Evolutionary conservation across 2,888 invertebrate species (phyloP), one percentile per base, ranked within the genome.

Genomic region (Lypha dubia): DNA sequence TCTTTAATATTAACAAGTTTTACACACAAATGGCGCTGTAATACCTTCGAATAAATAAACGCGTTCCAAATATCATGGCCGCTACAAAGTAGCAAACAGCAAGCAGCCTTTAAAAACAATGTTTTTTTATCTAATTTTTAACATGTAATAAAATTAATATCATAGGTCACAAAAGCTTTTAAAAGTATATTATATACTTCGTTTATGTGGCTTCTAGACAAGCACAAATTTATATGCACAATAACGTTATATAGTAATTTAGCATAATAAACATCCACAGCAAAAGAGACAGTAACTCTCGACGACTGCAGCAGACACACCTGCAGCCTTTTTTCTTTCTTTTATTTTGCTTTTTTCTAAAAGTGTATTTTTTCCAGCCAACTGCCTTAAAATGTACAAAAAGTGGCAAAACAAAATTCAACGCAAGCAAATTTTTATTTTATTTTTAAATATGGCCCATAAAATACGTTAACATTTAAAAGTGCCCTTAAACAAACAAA

Each of bases 401-500:
- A 20, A 9, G 2, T 11, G n/a, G n/a, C 22, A n/a, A 2, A n/a
- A 15, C 22, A 22, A 24, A 49, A 49, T 35, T 32, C 13, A 17
- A 15, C 32, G 7, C 46, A 6, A n/a, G 44, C n/a, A n/a, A 46
- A 41, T 20, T 53, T 5, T 13, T 5, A 46, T 6, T 28, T 2
- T 5, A 4, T n/a, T 38, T 9, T 9, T 6, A 56, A 28, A 35
- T 15, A 28, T 44, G 56, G 22, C 56, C 49, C 11, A 35, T 15
- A 38, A 24, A 35, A 49, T 11, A 46, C 35, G 11, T 73, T 73
- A 62, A 49, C 51, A 51, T 38, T 24, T 22, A 63, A 74, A 63
- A 62, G 38, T 62, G 62, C 51, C 20, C 51, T 51, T 74, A 17
- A 35, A 28, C 38, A 62, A 38, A 62, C 15, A 11, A 22, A 35